Base-by-base conservation (phyloP, 2,888 invertebrate species). In the Acleris emargana region DNA sequence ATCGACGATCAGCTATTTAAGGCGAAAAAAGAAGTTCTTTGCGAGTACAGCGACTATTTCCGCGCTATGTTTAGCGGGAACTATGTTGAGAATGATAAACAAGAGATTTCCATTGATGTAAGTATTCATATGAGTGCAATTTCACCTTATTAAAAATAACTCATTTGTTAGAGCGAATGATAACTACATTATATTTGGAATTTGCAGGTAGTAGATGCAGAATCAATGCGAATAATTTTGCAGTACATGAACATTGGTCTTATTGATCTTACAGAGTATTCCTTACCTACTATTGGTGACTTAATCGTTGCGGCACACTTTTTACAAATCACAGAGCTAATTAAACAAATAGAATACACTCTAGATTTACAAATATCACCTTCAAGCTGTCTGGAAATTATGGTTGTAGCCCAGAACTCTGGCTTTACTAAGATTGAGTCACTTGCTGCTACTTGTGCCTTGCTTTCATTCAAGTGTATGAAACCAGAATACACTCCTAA, bases 1-100 rank as follows among this genome's bases (percentile, higher is more conserved):
- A 81, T 91, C 28, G 83, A 84, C 2, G 80, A 76, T 5, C 72
- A 83, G 75, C 68, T 74, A 62, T 90, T 91, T 68, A 79, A 71
- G 68, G 86, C 80, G 3, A 82, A 79, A 53, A 91, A 86, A 72
- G 76, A 81, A 61, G 60, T 81, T 47, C 75, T 92, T 9, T 81
- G 81, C 71, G 83, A 88, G 75, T 75, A 87, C 61, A 92, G 92
- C 72, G 91, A 91, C 75, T 92, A 91, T 79, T 92, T 92, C 73
- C 77, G 82, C 9, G 92, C 91, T 20, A 92, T 92, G 92, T 92
- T 92, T 69, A 90, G 88, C 68, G 92, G 92, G 1, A 83, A 81
- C 73, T 92, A 86, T 71, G 75, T 84, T 3, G 92, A 92, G 80
- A 80, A 86, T 51, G 75, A 84, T 47, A 79, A 83, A 71, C 69